Conservation (phyloP, 2,797 vertebrate species). For the Vultur gryphus region DNA sequence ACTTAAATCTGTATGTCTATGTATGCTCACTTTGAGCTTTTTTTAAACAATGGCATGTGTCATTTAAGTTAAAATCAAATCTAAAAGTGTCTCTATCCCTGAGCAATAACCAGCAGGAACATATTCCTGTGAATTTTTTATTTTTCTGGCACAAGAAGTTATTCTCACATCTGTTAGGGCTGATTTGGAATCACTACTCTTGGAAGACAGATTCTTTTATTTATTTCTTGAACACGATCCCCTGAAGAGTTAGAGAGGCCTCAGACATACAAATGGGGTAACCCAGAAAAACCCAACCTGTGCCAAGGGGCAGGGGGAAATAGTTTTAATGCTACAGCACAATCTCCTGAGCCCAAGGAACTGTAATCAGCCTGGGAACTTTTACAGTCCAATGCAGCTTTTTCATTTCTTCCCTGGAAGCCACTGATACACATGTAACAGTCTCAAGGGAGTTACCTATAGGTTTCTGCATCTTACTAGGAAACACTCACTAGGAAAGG, state of each 20-base stretch:
- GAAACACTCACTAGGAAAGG: not conserved
- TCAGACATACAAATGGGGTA: not conserved
- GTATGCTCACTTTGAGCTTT: not conserved
- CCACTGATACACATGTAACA: not conserved
- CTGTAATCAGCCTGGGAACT: not conserved
- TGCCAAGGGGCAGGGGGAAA: not conserved
- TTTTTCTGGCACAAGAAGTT: conserved; percentile 38
- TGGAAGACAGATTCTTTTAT: not conserved
- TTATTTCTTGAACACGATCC: not conserved
- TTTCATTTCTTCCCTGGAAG: conserved; percentile 5
- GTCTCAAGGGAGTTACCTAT: not conserved
- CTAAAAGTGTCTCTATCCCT: not conserved
- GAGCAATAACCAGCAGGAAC: conserved; percentile 42
- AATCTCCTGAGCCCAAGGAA: not conserved
- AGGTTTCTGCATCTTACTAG: not conserved
- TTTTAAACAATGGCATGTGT: not conserved
- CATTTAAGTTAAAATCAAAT: not conserved
- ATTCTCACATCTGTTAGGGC: conserved; percentile 37
- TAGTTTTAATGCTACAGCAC: not conserved
- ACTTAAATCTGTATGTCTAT: not conserved
- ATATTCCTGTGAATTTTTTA: conserved; percentile 36
- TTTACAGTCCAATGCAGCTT: not conserved
- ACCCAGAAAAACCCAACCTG: not conserved
- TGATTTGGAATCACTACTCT: conserved; percentile 7
- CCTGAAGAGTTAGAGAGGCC: not conserved